Conservation (phyloP, 1,140 invertebrate species). For the Amyelois transitella region DNA sequence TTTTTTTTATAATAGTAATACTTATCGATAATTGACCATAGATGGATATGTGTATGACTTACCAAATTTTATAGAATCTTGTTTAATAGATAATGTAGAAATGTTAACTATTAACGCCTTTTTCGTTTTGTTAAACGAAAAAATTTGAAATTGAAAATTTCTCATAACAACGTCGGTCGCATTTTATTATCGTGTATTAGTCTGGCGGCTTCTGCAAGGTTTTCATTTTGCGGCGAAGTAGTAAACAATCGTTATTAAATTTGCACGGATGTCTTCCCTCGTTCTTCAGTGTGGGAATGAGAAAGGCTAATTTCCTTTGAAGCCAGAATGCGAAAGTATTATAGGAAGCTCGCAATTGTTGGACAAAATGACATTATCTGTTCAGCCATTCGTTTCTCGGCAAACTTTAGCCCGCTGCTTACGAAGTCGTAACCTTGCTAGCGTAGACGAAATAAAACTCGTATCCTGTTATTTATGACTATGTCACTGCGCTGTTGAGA, state of each 20-base stretch:
- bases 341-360: constrained; percentile 26
- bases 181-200: constrained; percentile 37
- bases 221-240: constrained; percentile 55
- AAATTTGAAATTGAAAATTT: not conserved
- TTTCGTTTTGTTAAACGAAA: not conserved
- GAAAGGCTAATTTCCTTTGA: constrained; percentile 35
- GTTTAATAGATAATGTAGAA: not conserved
- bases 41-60: not conserved
- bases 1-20: not conserved
- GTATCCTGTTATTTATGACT: constrained; percentile 18
- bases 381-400: constrained; percentile 28
- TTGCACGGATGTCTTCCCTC: constrained; percentile 56
- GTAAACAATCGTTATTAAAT: constrained; percentile 71
- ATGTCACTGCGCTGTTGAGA: not conserved
- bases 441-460: constrained; percentile 23
- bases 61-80: not conserved
- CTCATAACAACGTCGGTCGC: not conserved
- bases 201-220: constrained; percentile 41
- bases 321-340: constrained; percentile 21
- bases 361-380: constrained; percentile 35
- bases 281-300: constrained; percentile 35
- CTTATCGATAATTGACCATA: too few relatives aligned
- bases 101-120: not conserved
- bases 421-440: constrained; percentile 24
- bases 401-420: constrained; percentile 32